Base-by-base conservation (phyloP, 2,113 vertebrate species). In the Haemorhous mexicanus region DNA sequence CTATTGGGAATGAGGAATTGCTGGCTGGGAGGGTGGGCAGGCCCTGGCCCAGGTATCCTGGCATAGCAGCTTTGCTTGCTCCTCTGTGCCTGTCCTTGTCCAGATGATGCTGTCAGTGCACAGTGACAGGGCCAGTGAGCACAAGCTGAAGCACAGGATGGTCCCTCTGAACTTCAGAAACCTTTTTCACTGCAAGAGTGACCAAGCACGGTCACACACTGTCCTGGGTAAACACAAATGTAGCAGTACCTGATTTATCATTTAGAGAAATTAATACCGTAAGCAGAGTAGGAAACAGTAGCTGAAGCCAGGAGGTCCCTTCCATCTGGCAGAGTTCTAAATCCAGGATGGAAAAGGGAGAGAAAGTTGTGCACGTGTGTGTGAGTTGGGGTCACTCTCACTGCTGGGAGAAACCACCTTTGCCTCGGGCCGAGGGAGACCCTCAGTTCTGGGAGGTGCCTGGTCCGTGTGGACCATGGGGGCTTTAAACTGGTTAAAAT, bases 401-500 rank as follows among this genome's bases (percentile, higher is more conserved):
- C 23, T 22, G 22, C 26, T 52, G 52, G 14, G 22, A 37, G 37
- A 32, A 75, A 32, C 2, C 37, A 52, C 26, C 16, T 64, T 33
- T 74, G 41, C 46, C 61, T 50, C 0, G 0, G 14, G 52, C 16
- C 26, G n/a, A 8, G 19, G 16, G 24, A 62, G 32, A n/a, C 37
- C 7, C 8, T 49, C 28, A 17, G 15, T 27, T 47, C 22, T 56
- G 30, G 17, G 46, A 56, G 35, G 7, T 59, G 13, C 3, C 1
- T 58, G 59, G 22, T 52, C 30, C 11, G 0, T 24, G 8, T 27
- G 27, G 39, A 13, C 33, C 17, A 28, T 26, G 7, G 18, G 28
- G 14, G 41, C 37, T 84, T 47, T 43, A n/a, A 58, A 32, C 16
- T 69, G 4, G 1, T 55, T 80, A 27, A 55, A 69, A 15, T 2